Base-by-base conservation (phyloP, 2,888 invertebrate genomes). In the Drosophila anceps region DNA sequence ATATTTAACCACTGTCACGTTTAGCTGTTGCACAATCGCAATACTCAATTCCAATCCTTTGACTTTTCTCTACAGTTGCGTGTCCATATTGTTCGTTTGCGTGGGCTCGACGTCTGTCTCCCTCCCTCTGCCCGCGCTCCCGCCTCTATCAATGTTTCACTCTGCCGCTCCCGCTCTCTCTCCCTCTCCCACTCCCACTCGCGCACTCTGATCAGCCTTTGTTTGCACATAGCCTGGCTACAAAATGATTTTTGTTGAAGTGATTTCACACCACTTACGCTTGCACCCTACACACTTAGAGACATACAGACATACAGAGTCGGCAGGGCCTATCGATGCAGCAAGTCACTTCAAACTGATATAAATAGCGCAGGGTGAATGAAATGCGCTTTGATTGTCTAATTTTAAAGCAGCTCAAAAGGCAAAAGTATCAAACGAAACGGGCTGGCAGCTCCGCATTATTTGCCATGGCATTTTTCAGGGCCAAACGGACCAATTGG, bases 391-490 rank as follows among this genome's bases (percentile, higher is more conserved):
- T 12, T 41, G 27, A 27, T 20, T 13, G n/a, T 13, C 10, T 50
- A 8, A 20, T 43, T 41, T 18, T n/a, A n/a, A 18, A 43, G 31
- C 29, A 15, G 50, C 57, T 18, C 27, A 44, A 65, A 41, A 51
- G 62, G 48, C 53, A 35, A 44, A 44, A 67, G n/a, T 12, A 18
- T 33, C 51, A 12, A 20, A 51, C 48, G 9, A 20, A 51, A 13
- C 33, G 35, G 51, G 51, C 7, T 50, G 50, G 13, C 51, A 35
- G 33, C 33, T 20, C 44, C 59, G 83, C 43, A 78, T 83, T 85
- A 83, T 83, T 83, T 83, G 62, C 83, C 76, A 83, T 83, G 86
- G 83, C 18, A 50, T 73, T 78, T 78, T 64, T 68, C 64, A 60
- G 54, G 60, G 63, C 39, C 58, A 59, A 46, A 46, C 48, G 54